A percentile compares a stretch with the other conserved stretches of the same genome.
Conservation (phyloP, 2,113 vertebrate genomes). For the Rhinolophus sinicus region DNA sequence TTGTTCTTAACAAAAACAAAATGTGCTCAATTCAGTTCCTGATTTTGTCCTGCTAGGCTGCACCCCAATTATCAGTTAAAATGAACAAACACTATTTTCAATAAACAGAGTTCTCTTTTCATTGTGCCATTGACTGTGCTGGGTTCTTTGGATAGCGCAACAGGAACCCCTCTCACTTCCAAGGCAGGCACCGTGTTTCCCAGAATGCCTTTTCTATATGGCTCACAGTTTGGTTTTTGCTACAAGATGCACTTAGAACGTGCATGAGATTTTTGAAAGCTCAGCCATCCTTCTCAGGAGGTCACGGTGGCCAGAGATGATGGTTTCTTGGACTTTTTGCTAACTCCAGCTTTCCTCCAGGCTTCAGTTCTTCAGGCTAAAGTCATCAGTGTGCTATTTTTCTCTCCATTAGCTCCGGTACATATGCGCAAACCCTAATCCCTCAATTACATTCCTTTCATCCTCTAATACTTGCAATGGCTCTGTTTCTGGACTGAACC, state of each 20-base stretch:
- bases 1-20: background rate
- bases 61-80: background rate
- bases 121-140: background rate
- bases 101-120: background rate
- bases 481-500: background rate
- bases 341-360: background rate
- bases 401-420: background rate
- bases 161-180: background rate
- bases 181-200: background rate
- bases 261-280: background rate
- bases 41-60: background rate
- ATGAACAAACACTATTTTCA: background rate
- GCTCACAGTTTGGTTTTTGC: background rate
- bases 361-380: background rate
- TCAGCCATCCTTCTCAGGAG: background rate
- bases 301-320: fast-evolving
- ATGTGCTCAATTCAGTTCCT: background rate
- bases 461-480: background rate
- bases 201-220: background rate
- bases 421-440: background rate
- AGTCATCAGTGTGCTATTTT: background rate
- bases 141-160: background rate
- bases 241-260: background rate
- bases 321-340: background rate
- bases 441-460: background rate